Base-by-base conservation (phyloP, 1,140 invertebrate species). In the Pseudomyrmex gracilis region DNA sequence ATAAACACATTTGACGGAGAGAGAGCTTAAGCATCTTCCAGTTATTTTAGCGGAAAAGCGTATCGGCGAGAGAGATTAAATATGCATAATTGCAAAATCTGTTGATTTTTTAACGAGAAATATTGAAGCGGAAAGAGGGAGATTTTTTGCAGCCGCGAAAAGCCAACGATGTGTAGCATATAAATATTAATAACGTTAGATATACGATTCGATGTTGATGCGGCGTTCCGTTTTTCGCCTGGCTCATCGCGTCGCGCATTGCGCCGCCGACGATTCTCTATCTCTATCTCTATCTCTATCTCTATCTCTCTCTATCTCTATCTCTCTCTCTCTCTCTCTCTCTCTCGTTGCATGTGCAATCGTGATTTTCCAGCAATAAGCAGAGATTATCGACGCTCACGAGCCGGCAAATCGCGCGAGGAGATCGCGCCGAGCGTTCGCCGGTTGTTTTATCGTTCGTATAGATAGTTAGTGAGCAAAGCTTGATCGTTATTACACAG, bases 281-380 rank as follows among this genome's bases (percentile, higher is more conserved):
- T 34, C 0, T 24, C 24, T 34, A 0, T 34, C 5, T 34, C 34
- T 34, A 0, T 34, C 34, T 34, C 34, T 34, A 4, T 34, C 34
- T 34, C 34, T 34, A n/a, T 34, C 5, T 34, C 0, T 24, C 24
- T 34, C 5, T 34, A 0, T 34, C 34, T 34, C 0, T 34, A n/a
- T 34, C 5, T 34, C 0, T 24, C 24, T 34, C 5, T 34, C 5
- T 34, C 34, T 34, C 0, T 34, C 34, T 34, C 34, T 34, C 34
- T 34, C 34, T 34, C 34, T 34, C 34, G 34, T 77, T 67, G 51
- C 61, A 66, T 17, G 53, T 58, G 53, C 66, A 58, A 78, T 78
- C 64, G 64, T 78, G 76, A 80, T 80, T 80, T 80, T 80, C 66
- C 58, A 80, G 76, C 76, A 80, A 80, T 80, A 80, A 80, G 53